phyloP scores from a whole-genome alignment of 1,140 invertebrate species.

The Leptopilina boulardi region DNA sequence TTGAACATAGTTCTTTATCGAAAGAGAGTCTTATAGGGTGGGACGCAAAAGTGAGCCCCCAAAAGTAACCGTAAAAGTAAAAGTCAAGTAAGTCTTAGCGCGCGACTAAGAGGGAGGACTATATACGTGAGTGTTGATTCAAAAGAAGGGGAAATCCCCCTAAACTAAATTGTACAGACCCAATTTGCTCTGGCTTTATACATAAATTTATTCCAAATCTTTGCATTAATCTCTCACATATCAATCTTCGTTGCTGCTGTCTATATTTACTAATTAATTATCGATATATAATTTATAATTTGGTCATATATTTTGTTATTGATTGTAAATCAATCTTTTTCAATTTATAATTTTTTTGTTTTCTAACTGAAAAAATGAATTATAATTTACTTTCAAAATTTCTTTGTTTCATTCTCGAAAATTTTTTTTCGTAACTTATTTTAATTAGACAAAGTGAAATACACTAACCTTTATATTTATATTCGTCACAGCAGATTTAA shows the following conservation, averaged over 20 bases:
- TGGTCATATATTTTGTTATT: too few species aligned
- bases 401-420: too few species aligned
- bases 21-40: slow-evolving; percentile 18
- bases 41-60: slow-evolving; percentile 29
- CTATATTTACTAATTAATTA: not conserved
- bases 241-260: not conserved
- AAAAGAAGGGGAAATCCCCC: not conserved
- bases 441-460: too few species aligned
- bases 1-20: slow-evolving; percentile 29
- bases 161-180: not conserved
- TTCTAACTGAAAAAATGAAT: too few species aligned
- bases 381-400: too few species aligned
- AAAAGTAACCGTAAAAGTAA: slow-evolving; percentile 34
- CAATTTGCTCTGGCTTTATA: slow-evolving; percentile 6
- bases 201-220: not conserved
- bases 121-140: not conserved
- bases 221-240: not conserved
- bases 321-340: too few species aligned
- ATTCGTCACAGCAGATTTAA: too few species aligned
- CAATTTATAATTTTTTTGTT: too few species aligned
- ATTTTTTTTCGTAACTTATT: too few species aligned
- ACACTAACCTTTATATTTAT: too few species aligned
- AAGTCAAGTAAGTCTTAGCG: slow-evolving; percentile 12
- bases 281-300: not conserved
- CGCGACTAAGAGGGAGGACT: slow-evolving; percentile 10